A percentile compares a stretch with the other conserved stretches of the same genome.
Conservation (phyloP, 2,797 vertebrate genomes). For the Apogon talboti region DNA sequence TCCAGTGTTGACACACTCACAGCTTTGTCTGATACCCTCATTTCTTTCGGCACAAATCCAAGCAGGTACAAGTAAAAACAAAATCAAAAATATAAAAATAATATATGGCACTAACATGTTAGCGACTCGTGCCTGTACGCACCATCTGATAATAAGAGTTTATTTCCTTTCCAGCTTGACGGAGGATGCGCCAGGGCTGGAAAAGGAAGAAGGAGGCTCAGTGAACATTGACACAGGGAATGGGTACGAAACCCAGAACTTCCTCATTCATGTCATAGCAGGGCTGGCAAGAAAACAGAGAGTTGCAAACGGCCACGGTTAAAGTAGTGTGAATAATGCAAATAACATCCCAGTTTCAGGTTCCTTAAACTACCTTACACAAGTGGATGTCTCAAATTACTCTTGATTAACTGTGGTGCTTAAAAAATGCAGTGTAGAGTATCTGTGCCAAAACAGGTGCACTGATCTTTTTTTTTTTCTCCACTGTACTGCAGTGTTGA, state of each 20-base stretch:
- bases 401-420: slow-evolving; percentile 40
- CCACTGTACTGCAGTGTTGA: slow-evolving; percentile 56
- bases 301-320: slow-evolving; percentile 28
- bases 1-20: slow-evolving; percentile 45
- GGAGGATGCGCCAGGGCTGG: slow-evolving; percentile 49
- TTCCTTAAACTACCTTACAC: slow-evolving; percentile 26
- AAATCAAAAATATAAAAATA: slow-evolving; percentile 19
- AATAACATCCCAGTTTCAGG: slow-evolving; percentile 26
- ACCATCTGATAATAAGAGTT: slow-evolving; percentile 49
- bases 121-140: slow-evolving; percentile 8
- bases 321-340: slow-evolving; percentile 38
- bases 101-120: slow-evolving; percentile 9
- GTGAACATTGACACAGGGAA: slow-evolving; percentile 30
- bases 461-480: slow-evolving; percentile 29
- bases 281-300: slow-evolving; percentile 31
- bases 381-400: slow-evolving; percentile 39
- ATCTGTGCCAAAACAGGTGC: slow-evolving; percentile 42
- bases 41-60: slow-evolving; percentile 61
- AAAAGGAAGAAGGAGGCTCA: slow-evolving; percentile 40
- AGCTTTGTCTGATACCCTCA: slow-evolving; percentile 64
- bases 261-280: slow-evolving; percentile 56
- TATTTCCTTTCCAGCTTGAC: slow-evolving; percentile 45
- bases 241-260: slow-evolving; percentile 64
- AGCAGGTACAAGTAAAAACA: slow-evolving; percentile 65
- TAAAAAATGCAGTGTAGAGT: slow-evolving; percentile 22